A percentile compares a stretch with the other conserved stretches of the same genome.
Evolutionary conservation across 2,797 vertebrate genomes (phyloP).

Genomic region (Aphelocoma californica): DNA sequence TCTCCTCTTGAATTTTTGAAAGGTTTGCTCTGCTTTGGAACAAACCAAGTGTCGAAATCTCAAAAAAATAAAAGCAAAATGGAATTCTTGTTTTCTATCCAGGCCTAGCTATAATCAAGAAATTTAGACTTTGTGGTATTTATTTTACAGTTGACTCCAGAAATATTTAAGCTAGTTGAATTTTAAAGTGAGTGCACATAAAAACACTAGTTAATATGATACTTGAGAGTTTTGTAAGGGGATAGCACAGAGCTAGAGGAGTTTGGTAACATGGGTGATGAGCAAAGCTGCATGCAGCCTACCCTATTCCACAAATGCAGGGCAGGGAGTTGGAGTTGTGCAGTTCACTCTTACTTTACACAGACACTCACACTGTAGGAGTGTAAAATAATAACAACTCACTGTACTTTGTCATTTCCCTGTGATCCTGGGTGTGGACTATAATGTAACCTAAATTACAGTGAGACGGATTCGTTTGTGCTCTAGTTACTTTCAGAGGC

Average conservation of each 20-base stretch:
- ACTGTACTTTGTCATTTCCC: not conserved
- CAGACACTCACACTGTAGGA: rapidly evolving
- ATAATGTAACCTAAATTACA: not conserved
- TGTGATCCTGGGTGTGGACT: not conserved
- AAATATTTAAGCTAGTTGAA: not conserved
- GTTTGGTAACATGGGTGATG: not conserved
- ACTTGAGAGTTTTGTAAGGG: not conserved
- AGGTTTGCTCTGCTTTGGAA: conserved; percentile 2
- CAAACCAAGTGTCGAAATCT: not conserved
- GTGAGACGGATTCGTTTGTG: not conserved
- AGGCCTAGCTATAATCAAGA: conserved; percentile 22
- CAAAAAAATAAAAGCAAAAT: not conserved
- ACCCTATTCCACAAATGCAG: rapidly evolving
- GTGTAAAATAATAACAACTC: not conserved
- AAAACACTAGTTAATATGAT: not conserved
- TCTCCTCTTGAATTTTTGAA: not conserved
- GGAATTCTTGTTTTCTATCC: conserved; percentile 22
- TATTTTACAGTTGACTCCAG: conserved; percentile 11
- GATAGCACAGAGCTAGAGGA: not conserved
- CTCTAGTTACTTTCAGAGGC: not conserved
- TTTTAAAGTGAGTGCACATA: not conserved
- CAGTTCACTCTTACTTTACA: not conserved
- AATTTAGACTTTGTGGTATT: conserved; percentile 11
- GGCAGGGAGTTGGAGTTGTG: not conserved
- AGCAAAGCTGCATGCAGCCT: not conserved